Percentiles rank a stretch among this genome's conserved stretches.
Conservation (phyloP, 2,888 invertebrate species). For the Eupithecia abbreviata region DNA sequence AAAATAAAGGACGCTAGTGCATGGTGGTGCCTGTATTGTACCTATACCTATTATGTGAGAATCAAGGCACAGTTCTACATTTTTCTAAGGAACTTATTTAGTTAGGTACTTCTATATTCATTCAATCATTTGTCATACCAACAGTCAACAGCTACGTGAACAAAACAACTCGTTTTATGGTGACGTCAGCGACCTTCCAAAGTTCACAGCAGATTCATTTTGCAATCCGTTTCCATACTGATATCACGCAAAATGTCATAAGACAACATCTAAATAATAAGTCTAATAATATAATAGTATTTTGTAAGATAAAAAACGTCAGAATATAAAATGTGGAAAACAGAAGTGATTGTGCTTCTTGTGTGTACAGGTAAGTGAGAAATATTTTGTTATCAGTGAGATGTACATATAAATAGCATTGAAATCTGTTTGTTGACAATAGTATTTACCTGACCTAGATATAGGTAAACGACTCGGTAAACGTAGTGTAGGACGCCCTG, state of each 20-base stretch:
- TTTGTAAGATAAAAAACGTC: not conserved
- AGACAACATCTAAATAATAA: not conserved
- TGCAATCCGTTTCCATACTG: not conserved
- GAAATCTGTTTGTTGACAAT: not conserved
- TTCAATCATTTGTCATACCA: not conserved
- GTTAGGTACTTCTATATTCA: not conserved
- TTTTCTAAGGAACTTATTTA: not conserved
- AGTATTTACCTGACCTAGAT: not conserved
- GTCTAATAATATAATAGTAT: not conserved
- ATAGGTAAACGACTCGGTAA: not conserved
- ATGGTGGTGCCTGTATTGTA: no score
- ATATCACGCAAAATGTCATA: not conserved
- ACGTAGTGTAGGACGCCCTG: no score
- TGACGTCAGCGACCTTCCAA: not conserved
- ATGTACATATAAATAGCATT: not conserved
- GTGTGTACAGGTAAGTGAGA: slow-evolving; percentile 25
- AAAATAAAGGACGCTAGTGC: no score
- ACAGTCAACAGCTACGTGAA: not conserved
- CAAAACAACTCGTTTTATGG: not conserved
- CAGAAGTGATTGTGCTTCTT: slow-evolving; percentile 24
- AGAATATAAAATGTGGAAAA: slow-evolving; percentile 10
- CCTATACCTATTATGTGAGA: not conserved
- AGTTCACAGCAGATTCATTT: not conserved
- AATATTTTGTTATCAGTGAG: not conserved
- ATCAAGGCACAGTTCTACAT: not conserved